A percentile compares a stretch with the other conserved stretches of the same genome.
Conservation (phyloP, 2,888 invertebrate genomes). For the Prenolepis imparis region DNA sequence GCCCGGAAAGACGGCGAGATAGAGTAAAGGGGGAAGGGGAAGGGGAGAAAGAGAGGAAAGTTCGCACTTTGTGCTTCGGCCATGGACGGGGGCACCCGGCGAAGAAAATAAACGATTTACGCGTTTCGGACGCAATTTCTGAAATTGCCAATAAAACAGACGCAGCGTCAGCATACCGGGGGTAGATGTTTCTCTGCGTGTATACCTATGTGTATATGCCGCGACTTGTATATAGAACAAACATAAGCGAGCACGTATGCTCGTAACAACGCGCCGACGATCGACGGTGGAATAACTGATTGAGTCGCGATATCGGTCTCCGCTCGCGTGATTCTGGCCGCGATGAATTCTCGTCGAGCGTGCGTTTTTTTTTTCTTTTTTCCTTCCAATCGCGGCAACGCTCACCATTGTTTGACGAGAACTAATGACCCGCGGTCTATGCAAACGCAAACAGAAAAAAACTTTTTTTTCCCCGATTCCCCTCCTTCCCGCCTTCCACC, state of each 20-base stretch:
- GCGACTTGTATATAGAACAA: conserved; percentile 22
- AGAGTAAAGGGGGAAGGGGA: conserved; percentile 15
- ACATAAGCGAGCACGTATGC: conserved; percentile 39
- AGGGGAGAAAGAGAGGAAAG: conserved; percentile 40
- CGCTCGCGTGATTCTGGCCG: conserved; percentile 22
- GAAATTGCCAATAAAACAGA: conserved; percentile 76
- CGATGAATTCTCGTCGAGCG: conserved; percentile 48
- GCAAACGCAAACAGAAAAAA: conserved; percentile 32
- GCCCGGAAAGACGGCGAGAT: conserved; percentile 62
- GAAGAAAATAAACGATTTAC: conserved; percentile 69
- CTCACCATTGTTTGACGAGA: conserved; percentile 43
- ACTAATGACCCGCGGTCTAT: conserved; percentile 43
- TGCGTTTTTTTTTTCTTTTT: conserved; percentile 30
- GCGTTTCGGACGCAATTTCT: conserved; percentile 72
- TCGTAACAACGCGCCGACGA: conserved; percentile 64
- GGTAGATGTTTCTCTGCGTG: conserved; percentile 27
- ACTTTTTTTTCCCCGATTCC: neutral
- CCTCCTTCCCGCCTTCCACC: neutral
- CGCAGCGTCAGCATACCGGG: conserved; percentile 53
- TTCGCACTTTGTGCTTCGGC: conserved; percentile 50
- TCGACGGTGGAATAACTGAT: conserved; percentile 72
- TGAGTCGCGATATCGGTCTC: conserved; percentile 57
- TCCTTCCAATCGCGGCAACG: conserved; percentile 12
- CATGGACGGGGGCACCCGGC: conserved; percentile 23
- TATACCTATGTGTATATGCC: neutral